Conservation (phyloP, 2,113 vertebrate species). For the Mustela nigripes region DNA sequence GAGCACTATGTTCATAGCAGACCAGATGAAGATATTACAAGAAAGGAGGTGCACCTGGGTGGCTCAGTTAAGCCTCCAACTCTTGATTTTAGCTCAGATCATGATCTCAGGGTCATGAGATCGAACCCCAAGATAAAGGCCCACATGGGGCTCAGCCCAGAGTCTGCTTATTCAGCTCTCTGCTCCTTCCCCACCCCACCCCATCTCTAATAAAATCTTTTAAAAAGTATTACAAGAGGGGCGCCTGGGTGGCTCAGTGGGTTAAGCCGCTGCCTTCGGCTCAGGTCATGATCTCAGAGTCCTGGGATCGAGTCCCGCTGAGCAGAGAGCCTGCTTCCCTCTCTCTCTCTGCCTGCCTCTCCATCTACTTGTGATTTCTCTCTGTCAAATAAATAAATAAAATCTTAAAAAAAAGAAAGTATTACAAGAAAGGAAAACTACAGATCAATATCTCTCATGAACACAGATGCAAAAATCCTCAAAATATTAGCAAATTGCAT, state of each 20-base stretch:
- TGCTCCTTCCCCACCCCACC: too few relatives aligned
- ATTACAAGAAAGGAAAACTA: not conserved
- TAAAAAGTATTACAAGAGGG: not conserved
- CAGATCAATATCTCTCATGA: not conserved
- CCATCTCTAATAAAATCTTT: not conserved
- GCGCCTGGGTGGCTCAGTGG: too few relatives aligned
- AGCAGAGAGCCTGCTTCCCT: too few relatives aligned
- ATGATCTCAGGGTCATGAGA: not conserved
- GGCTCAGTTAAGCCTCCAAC: not conserved
- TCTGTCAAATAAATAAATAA: too few relatives aligned
- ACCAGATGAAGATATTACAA: not conserved
- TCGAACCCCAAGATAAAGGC: not conserved
- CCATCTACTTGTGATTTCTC: too few relatives aligned
- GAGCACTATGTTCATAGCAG: not conserved
- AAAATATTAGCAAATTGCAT: not conserved
- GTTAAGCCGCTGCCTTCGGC: too few relatives aligned
- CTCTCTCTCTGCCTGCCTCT: too few relatives aligned
- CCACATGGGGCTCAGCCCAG: not conserved
- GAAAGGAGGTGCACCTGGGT: not conserved
- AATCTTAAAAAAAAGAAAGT: not conserved
- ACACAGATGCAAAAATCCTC: not conserved
- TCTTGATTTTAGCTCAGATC: not conserved
- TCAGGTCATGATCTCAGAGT: too few relatives aligned
- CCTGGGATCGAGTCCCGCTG: too few relatives aligned
- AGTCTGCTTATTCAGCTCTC: not conserved